Percentiles rank a stretch among this genome's conserved stretches.
These are phyloP conservation scores for Macroramphosus scolopax DNA, from an alignment of 2,797 vertebrate species.

Conservation along the genomic window DNA sequence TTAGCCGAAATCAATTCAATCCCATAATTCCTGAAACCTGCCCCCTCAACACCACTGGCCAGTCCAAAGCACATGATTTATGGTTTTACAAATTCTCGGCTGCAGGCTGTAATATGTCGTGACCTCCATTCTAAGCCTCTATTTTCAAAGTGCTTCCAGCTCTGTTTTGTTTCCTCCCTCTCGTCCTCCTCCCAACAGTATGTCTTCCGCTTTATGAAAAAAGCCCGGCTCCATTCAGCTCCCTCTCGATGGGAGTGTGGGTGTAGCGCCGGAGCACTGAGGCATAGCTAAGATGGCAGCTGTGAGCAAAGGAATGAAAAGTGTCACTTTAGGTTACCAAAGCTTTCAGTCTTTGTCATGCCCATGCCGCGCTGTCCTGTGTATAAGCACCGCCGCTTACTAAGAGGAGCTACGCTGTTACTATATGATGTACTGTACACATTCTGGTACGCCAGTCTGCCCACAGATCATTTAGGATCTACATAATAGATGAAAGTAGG, in stretches of 20 bases:
- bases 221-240: conserved; percentile 43
- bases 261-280: conserved; percentile 43
- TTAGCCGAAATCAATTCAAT: conserved; percentile 48
- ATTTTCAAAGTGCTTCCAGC: conserved; percentile 26
- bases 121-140: conserved; percentile 26
- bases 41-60: conserved; percentile 12
- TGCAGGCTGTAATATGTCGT: conserved; percentile 17
- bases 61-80: conserved; percentile 30
- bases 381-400: conserved; percentile 19
- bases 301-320: conserved; percentile 71
- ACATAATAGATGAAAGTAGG: conserved; percentile 38
- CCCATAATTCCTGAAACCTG: conserved; percentile 23
- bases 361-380: conserved; percentile 20
- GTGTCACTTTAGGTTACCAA: conserved; percentile 72
- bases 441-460: conserved; percentile 13
- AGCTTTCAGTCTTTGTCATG: conserved; percentile 57
- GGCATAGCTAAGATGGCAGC: conserved; percentile 74
- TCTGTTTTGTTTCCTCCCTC: conserved; percentile 11
- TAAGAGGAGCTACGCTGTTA: conserved; percentile 22
- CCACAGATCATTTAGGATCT: conserved; percentile 28
- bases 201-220: conserved; percentile 42
- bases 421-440: conserved; percentile 2
- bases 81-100: conserved; percentile 9
- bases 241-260: conserved; percentile 37
- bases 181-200: not conserved